These are phyloP conservation scores for Armadillidium nasatum DNA, from an alignment of 1,140 invertebrate species.

Conservation along the genomic window DNA sequence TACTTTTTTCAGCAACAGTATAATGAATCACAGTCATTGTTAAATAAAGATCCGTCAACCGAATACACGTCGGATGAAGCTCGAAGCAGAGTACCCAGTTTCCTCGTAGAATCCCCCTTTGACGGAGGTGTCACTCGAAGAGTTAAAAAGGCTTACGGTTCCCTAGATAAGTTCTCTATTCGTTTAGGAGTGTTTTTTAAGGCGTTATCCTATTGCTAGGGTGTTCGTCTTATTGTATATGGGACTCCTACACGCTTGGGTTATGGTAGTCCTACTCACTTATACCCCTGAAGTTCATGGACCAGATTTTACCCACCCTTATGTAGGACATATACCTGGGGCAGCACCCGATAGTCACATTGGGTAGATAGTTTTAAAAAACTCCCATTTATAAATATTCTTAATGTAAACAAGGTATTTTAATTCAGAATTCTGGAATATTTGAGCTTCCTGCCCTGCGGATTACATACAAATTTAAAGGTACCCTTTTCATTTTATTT, in stretches of 20 bases:
- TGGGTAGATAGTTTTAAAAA: too few species aligned
- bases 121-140: conserved; percentile 70
- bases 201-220: conserved; percentile 72
- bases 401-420: too few species aligned
- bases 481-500: too few species aligned
- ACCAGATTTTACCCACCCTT: neutral
- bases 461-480: too few species aligned
- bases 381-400: too few species aligned
- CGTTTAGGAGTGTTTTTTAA: conserved; percentile 71
- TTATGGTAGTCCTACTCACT: conserved; percentile 63
- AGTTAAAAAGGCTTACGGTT: conserved; percentile 73
- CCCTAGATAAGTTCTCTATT: conserved; percentile 69
- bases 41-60: conserved; percentile 48
- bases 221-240: conserved; percentile 72
- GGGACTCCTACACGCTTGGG: conserved; percentile 66
- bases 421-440: too few species aligned
- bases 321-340: neutral
- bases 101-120: conserved; percentile 69
- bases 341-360: neutral
- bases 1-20: conserved; percentile 36
- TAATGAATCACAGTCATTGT: conserved; percentile 41
- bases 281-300: conserved; percentile 62
- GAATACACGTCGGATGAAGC: conserved; percentile 48
- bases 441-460: too few species aligned
- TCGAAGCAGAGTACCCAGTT: conserved; percentile 58